Evolutionary conservation across 2,113 vertebrate genomes (phyloP).

Genomic region (Atlantisia rogersi): DNA sequence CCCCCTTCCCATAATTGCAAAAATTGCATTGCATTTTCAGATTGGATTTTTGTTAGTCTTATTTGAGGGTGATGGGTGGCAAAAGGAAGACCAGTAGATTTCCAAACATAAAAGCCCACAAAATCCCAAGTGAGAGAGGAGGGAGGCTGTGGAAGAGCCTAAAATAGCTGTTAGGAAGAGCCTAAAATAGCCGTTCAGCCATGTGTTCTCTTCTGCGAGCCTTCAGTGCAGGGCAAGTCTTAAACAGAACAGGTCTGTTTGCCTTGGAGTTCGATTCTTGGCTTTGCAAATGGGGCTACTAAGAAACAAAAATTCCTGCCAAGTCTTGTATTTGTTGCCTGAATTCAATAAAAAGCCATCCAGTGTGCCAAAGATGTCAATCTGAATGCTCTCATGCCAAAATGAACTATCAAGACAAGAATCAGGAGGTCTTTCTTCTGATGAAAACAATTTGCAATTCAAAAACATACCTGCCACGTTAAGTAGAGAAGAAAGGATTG

Average conservation of each 20-base stretch:
- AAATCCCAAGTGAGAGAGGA: neutral
- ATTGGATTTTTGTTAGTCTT: neutral
- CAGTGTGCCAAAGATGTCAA: neutral
- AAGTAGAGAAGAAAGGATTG: neutral
- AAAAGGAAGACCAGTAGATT: neutral
- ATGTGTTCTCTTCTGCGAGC: neutral
- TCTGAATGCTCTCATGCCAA: neutral
- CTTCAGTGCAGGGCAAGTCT: neutral
- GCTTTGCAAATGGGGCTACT: neutral
- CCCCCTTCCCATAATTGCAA: neutral
- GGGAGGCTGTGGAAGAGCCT: neutral
- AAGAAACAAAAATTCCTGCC: neutral
- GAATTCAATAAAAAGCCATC: conserved; percentile 35
- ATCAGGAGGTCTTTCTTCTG: neutral
- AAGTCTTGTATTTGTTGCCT: neutral
- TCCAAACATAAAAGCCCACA: neutral
- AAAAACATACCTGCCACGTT: neutral
- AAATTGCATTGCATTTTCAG: neutral
- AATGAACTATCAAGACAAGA: neutral
- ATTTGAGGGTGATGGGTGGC: neutral
- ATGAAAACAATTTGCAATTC: neutral
- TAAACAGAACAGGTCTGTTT: neutral
- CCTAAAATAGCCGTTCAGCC: neutral
- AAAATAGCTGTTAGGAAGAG: neutral
- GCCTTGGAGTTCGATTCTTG: neutral